Evolutionary conservation across 2,113 vertebrate species (phyloP), one percentile per base, ranked within the genome.

Genomic region (Rhinogobius similis): DNA sequence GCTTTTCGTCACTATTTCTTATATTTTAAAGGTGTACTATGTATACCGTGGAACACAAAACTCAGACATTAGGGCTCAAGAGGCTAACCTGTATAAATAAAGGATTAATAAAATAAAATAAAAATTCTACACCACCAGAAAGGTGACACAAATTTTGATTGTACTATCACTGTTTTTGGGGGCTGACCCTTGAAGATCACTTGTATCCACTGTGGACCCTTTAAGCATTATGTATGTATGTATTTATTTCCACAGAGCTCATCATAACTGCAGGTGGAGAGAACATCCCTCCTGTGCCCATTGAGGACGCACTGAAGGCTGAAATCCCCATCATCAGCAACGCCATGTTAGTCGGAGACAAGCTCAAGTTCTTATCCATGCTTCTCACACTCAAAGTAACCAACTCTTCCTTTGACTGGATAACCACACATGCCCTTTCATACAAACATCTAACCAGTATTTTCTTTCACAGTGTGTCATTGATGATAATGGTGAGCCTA

Each of bases 241-340:
- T 41, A 36, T 21, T 50, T 50, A n/a, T 70, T 52, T 59, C 23
- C 46, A 26, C 77, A 94, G 94, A 94, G 56, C 73, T 94, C 56
- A 91, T 94, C 74, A 94, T 94, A 79, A 94, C 94, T 1, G 93
- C 94, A 0, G 94, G 94, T 4, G 94, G 92, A 5, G 94, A 94
- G 79, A 94, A 94, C 80, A 79, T 94, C 26, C 85, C 94, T 38
- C 94, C 94, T 0, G 89, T 94, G 1, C 91, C 86, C 59, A 92
- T 90, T 27, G 94, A 94, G 78, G 90, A 94, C 1, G 67, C 82
- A 0, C 46, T 94, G 44, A 94, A 93, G 71, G 69, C 81, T 0
- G 88, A 92, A 77, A 46, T 90, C 12, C 75, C 90, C 32, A 85
- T 94, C 62, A 81, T 94, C 67, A 94, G 93, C 81, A 94, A 92